Conservation (phyloP, 2,888 invertebrate genomes). For the Drosophila yooni region DNA sequence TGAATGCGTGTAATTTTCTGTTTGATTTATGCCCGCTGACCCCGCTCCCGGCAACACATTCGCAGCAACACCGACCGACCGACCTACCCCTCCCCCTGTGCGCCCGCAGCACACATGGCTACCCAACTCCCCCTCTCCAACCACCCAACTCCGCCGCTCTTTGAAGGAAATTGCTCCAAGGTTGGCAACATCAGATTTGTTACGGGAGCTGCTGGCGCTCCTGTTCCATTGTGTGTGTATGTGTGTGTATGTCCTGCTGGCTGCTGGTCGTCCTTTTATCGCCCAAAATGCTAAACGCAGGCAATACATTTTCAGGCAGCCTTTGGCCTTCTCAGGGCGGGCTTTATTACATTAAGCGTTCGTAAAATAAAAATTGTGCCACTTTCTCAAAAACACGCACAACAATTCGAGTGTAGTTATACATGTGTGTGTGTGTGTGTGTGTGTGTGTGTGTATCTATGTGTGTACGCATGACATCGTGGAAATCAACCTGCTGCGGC, state of each 20-base stretch:
- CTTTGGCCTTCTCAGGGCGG: conserved; percentile 63
- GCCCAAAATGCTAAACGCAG: conserved; percentile 77
- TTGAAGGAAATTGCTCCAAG: conserved; percentile 37
- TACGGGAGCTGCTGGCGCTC: conserved; percentile 45
- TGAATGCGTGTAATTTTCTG: conserved; percentile 83
- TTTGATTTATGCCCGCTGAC: conserved; percentile 82
- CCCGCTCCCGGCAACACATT: conserved; percentile 61
- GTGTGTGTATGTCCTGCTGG: conserved; percentile 40
- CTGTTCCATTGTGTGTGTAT: conserved; percentile 3
- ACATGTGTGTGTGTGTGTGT: neutral
- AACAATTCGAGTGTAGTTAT: conserved; percentile 39
- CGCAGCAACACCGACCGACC: conserved; percentile 23
- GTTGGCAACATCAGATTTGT: conserved; percentile 76
- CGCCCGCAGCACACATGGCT: conserved; percentile 52
- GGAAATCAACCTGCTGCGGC: conserved; percentile 76
- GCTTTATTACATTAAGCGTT: conserved; percentile 80
- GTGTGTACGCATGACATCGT: conserved; percentile 41
- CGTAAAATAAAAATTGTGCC: conserved; percentile 80
- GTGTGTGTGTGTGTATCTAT: conserved; percentile 28
- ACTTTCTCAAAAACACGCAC: conserved; percentile 75
- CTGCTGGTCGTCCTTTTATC: conserved; percentile 67
- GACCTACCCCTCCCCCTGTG: neutral
- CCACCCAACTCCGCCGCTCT: neutral
- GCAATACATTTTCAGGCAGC: conserved; percentile 69
- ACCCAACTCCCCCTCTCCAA: neutral